Percentiles rank a stretch among this genome's conserved stretches.
phyloP scores from a whole-genome alignment of 2,888 invertebrate species.

The Helicoverpa assulta region DNA sequence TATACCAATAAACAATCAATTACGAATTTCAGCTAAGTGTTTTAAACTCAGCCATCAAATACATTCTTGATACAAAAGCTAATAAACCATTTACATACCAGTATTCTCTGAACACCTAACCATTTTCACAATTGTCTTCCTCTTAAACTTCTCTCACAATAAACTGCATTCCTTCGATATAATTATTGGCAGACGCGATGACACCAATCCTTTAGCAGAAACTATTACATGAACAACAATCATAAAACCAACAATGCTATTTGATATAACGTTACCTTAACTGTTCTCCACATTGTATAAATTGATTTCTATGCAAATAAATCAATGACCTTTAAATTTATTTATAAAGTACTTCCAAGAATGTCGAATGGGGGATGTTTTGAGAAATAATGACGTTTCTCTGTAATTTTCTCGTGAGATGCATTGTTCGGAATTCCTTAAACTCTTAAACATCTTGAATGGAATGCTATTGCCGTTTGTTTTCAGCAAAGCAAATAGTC shows the following conservation, averaged over 20 bases:
- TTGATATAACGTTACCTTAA: constrained; percentile 29
- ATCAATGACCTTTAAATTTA: not conserved
- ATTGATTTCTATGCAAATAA: constrained; percentile 33
- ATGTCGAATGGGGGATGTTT: not conserved
- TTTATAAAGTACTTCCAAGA: not conserved
- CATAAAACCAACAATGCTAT: constrained; percentile 51
- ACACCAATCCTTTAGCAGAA: too few relatives aligned
- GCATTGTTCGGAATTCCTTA: not conserved
- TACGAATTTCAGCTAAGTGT: too few relatives aligned
- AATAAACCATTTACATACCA: not conserved
- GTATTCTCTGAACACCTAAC: too few relatives aligned
- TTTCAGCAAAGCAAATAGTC: too few relatives aligned
- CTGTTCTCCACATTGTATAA: constrained; percentile 18
- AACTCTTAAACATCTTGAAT: not conserved
- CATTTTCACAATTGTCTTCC: too few relatives aligned
- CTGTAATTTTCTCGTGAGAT: not conserved
- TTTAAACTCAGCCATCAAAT: not conserved
- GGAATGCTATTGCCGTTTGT: too few relatives aligned
- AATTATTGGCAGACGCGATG: too few relatives aligned
- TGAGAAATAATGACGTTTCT: not conserved
- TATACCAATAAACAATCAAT: too few relatives aligned
- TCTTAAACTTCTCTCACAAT: constrained; percentile 18
- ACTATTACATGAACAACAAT: constrained; percentile 33
- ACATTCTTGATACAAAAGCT: not conserved
- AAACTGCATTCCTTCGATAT: too few relatives aligned